Evolutionary conservation across 2,113 vertebrate genomes (phyloP).

Genomic region (Cariama cristata): DNA sequence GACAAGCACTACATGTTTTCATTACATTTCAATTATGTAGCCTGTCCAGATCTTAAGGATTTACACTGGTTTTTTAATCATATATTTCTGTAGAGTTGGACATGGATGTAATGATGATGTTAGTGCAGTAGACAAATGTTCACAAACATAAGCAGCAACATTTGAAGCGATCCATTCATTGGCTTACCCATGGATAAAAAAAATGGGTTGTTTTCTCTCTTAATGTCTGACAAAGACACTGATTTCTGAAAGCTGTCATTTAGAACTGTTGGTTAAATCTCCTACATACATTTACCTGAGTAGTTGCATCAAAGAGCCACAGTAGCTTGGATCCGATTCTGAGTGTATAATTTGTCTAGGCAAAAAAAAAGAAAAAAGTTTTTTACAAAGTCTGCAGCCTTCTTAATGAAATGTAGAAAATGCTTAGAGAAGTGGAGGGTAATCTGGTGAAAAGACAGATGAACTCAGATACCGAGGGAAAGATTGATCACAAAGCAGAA

Average conservation of each 20-base stretch:
- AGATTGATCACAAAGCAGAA: slow-evolving; percentile 46
- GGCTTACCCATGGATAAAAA: not conserved
- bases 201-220: not conserved
- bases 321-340: not conserved
- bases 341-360: not conserved
- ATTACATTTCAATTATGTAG: slow-evolving; percentile 26
- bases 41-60: slow-evolving; percentile 28
- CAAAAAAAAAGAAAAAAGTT: not conserved
- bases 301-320: not conserved
- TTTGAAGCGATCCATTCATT: not conserved
- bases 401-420: slow-evolving; percentile 40
- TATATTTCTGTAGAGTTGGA: slow-evolving; percentile 5
- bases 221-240: not conserved
- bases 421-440: not conserved
- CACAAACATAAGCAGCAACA: not conserved
- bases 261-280: not conserved
- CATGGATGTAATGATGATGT: not conserved
- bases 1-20: slow-evolving; percentile 17
- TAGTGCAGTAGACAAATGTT: not conserved
- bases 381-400: not conserved
- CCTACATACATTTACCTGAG: not conserved
- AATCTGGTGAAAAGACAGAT: slow-evolving; percentile 30
- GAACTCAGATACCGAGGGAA: not conserved
- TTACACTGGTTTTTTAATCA: not conserved
- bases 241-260: not conserved